Conservation (phyloP, 2,113 vertebrate genomes). For the Hydropotes inermis region DNA sequence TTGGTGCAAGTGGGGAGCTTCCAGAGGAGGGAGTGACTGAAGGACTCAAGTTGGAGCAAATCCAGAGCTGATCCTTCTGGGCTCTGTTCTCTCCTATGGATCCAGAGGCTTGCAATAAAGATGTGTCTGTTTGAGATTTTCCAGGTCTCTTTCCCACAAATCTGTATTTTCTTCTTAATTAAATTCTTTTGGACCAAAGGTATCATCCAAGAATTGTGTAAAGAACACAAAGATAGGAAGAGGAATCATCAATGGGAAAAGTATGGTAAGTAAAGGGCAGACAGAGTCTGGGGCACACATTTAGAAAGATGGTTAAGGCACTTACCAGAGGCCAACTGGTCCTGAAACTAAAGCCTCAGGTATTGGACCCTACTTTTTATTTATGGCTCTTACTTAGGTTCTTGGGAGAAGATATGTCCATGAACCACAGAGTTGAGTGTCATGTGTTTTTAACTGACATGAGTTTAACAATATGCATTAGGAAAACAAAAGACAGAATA, state of each 20-base stretch:
- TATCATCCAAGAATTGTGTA: constrained; percentile 23
- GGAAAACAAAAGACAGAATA: too few species aligned
- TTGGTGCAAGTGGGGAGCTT: not conserved
- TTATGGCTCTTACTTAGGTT: not conserved
- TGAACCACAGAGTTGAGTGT: not conserved
- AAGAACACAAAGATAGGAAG: constrained; percentile 24
- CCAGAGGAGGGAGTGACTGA: not conserved
- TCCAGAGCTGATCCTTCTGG: constrained; percentile 33
- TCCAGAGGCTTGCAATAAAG: constrained; percentile 21
- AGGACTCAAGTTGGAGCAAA: constrained; percentile 8
- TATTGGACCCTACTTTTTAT: not conserved
- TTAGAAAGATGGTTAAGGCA: not conserved
- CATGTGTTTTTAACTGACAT: not conserved
- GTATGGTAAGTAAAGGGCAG: not conserved
- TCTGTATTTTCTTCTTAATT: constrained; percentile 39
- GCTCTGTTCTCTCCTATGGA: constrained; percentile 24
- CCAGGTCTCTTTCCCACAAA: constrained; percentile 52
- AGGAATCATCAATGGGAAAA: not conserved
- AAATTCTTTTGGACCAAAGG: constrained; percentile 35
- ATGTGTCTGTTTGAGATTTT: constrained; percentile 56
- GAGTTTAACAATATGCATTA: not conserved
- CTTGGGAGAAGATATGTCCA: not conserved
- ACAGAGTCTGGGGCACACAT: not conserved
- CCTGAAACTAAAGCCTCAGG: not conserved
- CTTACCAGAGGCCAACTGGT: not conserved